These are phyloP conservation scores for Orchesella flavescens DNA, from an alignment of 2,888 invertebrate genomes.

Conservation along the genomic window DNA sequence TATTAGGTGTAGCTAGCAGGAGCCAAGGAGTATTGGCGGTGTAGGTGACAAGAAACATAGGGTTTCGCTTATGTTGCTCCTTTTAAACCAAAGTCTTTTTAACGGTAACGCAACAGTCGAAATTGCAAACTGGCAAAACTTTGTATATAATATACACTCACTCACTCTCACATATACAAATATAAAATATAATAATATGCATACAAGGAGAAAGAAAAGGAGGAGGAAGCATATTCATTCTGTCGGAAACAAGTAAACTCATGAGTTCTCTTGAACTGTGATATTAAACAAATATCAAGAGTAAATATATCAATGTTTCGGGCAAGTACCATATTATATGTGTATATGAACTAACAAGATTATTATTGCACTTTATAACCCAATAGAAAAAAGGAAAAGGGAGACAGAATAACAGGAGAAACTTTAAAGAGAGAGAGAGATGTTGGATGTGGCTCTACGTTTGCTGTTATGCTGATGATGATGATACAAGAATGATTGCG, in stretches of 20 bases:
- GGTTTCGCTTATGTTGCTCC: background rate
- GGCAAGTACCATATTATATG: no score
- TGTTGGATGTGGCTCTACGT: background rate
- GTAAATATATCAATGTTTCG: no score
- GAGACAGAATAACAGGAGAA: background rate
- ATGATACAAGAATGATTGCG: conserved; percentile 24
- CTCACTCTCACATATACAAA: no score
- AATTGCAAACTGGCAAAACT: no score
- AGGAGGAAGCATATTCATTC: background rate
- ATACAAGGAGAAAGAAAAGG: background rate
- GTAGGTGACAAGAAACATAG: background rate
- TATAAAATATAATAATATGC: no score
- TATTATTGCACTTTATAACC: no score
- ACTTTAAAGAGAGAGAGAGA: background rate
- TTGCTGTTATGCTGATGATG: background rate
- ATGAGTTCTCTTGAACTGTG: no score
- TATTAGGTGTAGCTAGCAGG: background rate
- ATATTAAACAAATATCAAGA: no score
- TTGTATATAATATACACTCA: no score
- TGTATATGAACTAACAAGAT: background rate
- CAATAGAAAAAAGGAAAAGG: background rate
- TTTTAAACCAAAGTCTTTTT: no score
- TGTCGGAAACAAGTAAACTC: no score
- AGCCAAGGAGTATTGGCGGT: background rate
- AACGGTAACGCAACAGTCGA: no score